A percentile compares a stretch with the other conserved stretches of the same genome.
Conservation (phyloP, 2,113 vertebrate species). For the Thunnus thynnus region DNA sequence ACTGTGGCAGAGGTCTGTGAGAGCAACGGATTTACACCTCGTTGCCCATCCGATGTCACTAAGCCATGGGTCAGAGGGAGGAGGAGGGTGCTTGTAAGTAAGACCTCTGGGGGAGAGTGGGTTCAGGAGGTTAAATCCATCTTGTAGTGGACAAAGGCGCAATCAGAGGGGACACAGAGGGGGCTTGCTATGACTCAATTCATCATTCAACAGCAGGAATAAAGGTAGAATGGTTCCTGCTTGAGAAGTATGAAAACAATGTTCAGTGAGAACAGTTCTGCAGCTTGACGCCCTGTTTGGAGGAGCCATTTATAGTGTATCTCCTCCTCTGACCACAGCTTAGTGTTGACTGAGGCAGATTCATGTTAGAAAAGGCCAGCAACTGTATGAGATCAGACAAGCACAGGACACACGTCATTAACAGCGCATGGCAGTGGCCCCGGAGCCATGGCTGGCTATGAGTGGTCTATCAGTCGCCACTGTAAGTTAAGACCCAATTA, state of each 20-base stretch:
- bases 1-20: slow-evolving; percentile 45
- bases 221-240: slow-evolving; percentile 19
- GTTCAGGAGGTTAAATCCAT: slow-evolving; percentile 71
- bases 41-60: slow-evolving; percentile 64
- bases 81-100: slow-evolving; percentile 56
- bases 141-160: slow-evolving; percentile 54
- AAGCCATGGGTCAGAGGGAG: slow-evolving; percentile 56
- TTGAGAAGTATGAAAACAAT: neutral
- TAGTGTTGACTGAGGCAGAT: slow-evolving; percentile 25
- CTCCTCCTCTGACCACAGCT: slow-evolving; percentile 13
- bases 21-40: slow-evolving; percentile 73
- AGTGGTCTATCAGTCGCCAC: slow-evolving; percentile 76
- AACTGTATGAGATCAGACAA: slow-evolving; percentile 74
- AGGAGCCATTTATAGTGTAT: neutral
- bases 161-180: slow-evolving; percentile 48
- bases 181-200: slow-evolving; percentile 24
- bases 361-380: slow-evolving; percentile 45
- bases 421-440: slow-evolving; percentile 67
- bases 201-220: slow-evolving; percentile 27
- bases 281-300: neutral
- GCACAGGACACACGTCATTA: slow-evolving; percentile 66
- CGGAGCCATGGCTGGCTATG: slow-evolving; percentile 63
- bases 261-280: neutral
- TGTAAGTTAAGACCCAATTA: slow-evolving; percentile 79
- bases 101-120: slow-evolving; percentile 52